Evolutionary conservation across 1,140 invertebrate species (phyloP).

Genomic region (Formica exsecta): DNA sequence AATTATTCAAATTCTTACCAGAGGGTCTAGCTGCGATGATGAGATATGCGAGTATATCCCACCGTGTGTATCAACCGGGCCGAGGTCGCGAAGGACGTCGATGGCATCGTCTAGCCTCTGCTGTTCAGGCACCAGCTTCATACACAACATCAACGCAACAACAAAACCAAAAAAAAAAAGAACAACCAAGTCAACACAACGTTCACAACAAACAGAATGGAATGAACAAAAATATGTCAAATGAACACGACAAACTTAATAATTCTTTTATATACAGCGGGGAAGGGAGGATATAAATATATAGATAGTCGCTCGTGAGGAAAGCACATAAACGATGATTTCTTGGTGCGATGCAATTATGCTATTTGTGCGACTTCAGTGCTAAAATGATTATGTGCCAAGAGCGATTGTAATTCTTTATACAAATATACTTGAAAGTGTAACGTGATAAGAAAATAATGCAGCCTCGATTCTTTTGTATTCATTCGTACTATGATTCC

Average conservation of each 20-base stretch:
- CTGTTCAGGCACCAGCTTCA: constrained; percentile 92
- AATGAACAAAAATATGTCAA: constrained; percentile 61
- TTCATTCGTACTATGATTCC: not conserved
- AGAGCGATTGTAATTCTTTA: constrained; percentile 18
- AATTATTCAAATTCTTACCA: constrained; percentile 74
- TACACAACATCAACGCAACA: constrained; percentile 87
- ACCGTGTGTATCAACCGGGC: constrained; percentile 84
- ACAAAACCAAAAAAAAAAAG: constrained; percentile 85
- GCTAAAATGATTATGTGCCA: constrained; percentile 40
- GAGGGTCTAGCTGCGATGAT: constrained; percentile 84
- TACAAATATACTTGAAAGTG: constrained; percentile 25
- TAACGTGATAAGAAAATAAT: not conserved
- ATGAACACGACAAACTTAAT: constrained; percentile 61
- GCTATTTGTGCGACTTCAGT: constrained; percentile 65
- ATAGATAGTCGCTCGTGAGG: constrained; percentile 33
- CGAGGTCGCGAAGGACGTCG: constrained; percentile 92
- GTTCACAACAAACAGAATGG: constrained; percentile 78
- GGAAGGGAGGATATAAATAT: constrained; percentile 53
- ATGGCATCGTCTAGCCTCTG: constrained; percentile 96
- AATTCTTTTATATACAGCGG: constrained; percentile 61
- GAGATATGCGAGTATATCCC: constrained; percentile 87
- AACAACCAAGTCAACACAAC: constrained; percentile 87
- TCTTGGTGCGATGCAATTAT: constrained; percentile 64
- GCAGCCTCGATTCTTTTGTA: not conserved
- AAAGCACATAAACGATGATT: constrained; percentile 48